phyloP scores from a whole-genome alignment of 2,113 vertebrate genomes.

The Dromas ardeola region DNA sequence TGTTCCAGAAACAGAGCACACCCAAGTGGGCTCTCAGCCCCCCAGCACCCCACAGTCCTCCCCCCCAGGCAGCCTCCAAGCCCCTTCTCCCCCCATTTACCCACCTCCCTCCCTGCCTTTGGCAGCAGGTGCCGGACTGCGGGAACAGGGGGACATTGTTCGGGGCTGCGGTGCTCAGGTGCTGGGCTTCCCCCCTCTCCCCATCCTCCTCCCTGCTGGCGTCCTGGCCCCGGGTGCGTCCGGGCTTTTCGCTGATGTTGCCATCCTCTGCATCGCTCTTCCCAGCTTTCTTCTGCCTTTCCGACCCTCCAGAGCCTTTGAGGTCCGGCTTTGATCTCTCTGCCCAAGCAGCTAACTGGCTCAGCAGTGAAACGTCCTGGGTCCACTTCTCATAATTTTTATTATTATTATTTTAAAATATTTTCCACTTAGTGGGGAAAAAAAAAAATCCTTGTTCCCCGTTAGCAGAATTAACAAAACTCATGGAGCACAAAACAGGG shows the following conservation, averaged over 20 bases:
- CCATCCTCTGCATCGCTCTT: neutral
- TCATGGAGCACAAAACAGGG: neutral
- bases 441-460: neutral
- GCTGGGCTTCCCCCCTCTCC: neutral
- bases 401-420: conserved; percentile 25
- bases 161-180: neutral
- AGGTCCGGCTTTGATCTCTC: neutral
- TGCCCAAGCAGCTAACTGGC: neutral
- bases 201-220: neutral
- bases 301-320: neutral
- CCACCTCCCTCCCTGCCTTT: neutral
- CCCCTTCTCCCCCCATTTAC: neutral
- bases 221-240: neutral
- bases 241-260: neutral
- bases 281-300: neutral
- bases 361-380: neutral
- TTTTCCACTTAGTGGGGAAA: neutral
- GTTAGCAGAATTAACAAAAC: conserved; percentile 24
- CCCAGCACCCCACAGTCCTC: fast-evolving
- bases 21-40: neutral
- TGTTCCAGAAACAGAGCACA: neutral
- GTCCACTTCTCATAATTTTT: neutral
- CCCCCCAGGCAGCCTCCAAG: neutral
- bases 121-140: conserved; percentile 1
- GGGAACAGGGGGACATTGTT: conserved; percentile 44